These are phyloP conservation scores for Corapipo altera DNA, from an alignment of 2,113 vertebrate genomes.

Conservation along the genomic window DNA sequence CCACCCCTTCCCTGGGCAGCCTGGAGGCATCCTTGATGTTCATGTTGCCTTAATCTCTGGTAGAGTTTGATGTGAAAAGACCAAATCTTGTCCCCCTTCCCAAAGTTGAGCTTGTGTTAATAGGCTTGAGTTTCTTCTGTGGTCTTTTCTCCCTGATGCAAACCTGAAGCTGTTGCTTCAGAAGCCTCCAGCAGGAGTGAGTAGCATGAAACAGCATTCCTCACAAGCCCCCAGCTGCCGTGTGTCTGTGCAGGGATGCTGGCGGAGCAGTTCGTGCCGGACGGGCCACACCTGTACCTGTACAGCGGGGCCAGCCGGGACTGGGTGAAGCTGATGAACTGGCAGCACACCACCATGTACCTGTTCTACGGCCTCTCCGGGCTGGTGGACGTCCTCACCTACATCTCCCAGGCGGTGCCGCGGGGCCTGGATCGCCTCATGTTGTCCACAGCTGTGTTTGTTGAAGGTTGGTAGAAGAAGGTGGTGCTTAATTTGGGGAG, in stretches of 20 bases:
- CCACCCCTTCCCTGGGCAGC: not conserved
- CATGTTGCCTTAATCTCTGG: not conserved
- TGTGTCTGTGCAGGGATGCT: slow-evolving; percentile 80
- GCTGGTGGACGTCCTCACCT: slow-evolving; percentile 74
- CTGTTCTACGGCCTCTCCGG: slow-evolving; percentile 89
- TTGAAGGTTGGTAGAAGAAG: slow-evolving; percentile 81
- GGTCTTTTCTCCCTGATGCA: not conserved
- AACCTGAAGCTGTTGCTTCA: not conserved
- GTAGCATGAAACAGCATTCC: rapidly evolving
- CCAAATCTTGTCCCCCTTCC: not conserved
- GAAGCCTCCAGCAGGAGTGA: not conserved
- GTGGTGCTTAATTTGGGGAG: rapidly evolving
- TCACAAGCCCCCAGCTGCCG: too few relatives aligned
- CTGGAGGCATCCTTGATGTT: not conserved
- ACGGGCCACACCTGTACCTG: slow-evolving; percentile 87
- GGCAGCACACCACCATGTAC: slow-evolving; percentile 98
- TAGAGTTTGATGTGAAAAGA: not conserved
- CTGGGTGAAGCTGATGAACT: slow-evolving; percentile 97
- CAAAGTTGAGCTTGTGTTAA: not conserved
- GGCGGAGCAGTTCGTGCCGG: slow-evolving; percentile 93
- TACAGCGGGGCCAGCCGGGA: slow-evolving; percentile 18
- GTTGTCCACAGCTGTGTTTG: slow-evolving; percentile 81
- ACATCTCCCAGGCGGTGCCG: slow-evolving; percentile 59
- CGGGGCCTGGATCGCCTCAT: slow-evolving; percentile 80
- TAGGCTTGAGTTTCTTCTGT: not conserved